phyloP scores from a whole-genome alignment of 2,888 invertebrate species.

The Thereva nobilitata region DNA sequence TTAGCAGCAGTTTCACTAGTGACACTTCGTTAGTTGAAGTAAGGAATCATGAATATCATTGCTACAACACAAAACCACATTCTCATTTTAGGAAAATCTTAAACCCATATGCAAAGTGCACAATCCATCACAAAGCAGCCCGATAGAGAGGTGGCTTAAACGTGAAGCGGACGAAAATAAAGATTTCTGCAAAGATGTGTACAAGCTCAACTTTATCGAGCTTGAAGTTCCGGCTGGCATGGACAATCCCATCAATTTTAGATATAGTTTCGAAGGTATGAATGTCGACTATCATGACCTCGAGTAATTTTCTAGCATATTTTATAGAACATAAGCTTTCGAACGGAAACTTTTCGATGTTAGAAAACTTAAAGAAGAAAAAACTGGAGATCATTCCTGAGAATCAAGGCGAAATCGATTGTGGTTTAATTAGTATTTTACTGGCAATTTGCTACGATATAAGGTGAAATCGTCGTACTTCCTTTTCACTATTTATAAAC shows the following conservation, averaged over 20 bases:
- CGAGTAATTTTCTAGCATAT: constrained; percentile 3
- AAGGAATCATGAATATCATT: background rate
- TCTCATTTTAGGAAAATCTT: constrained; percentile 43
- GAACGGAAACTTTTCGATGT: constrained; percentile 49
- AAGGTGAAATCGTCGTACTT: constrained; percentile 44
- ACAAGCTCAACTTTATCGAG: constrained; percentile 55
- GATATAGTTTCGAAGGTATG: constrained; percentile 49
- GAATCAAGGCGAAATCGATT: constrained; percentile 50
- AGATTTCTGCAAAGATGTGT: constrained; percentile 53
- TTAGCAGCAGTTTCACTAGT: constrained; percentile 48
- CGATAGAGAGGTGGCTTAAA: constrained; percentile 50
- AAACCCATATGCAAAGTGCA: constrained; percentile 47
- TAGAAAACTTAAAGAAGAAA: constrained; percentile 49
- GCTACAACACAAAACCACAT: background rate
- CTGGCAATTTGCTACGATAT: constrained; percentile 55
- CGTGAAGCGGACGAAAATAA: constrained; percentile 51
- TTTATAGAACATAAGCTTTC: constrained; percentile 48
- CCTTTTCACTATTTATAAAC: background rate
- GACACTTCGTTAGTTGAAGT: constrained; percentile 35
- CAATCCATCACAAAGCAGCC: constrained; percentile 49
- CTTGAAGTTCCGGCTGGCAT: constrained; percentile 54
- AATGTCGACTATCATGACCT: background rate
- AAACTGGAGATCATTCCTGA: constrained; percentile 36
- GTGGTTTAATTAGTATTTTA: constrained; percentile 53
- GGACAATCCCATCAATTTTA: constrained; percentile 53